Base-by-base conservation (phyloP, 2,797 vertebrate genomes). In the Coranthus polyacanthus region DNA sequence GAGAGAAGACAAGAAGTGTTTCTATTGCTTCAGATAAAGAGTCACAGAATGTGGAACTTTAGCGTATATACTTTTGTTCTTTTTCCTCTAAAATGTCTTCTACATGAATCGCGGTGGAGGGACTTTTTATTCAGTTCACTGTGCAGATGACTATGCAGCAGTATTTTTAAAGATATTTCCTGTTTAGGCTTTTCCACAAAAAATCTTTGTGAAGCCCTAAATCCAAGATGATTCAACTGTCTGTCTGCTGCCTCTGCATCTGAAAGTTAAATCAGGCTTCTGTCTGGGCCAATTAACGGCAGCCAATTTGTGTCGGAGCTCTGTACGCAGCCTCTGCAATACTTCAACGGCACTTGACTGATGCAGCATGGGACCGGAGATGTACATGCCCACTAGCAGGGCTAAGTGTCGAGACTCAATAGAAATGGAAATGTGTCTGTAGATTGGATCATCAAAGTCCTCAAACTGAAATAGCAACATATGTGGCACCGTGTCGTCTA, bases 211-310 rank as follows among this genome's bases (percentile, higher is more conserved):
- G 22, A 24, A 6, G 22, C 22, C 26, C 8, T 29, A 29, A 29
- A 12, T n/a, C 49, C 20, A 9, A 39, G 57, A 53, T 70, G 47
- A 41, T 29, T 29, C 29, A 8, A 13, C 5, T 13, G 15, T 15
- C 12, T 39, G 37, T 13, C 37, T 13, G 12, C 26, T 39, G 12
- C 4, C 4, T 13, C 12, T 39, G 12, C 15, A 39, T 12, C 37
- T 39, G 37, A 39, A 32, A 68, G 37, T 12, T 55, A 47, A 66
- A 54, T 72, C 43, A 46, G 47, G 20, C 60, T 39, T 29, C 20
- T 50, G 32, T 65, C 26, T 36, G n/a, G 49, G 43, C 22, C 42
- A 29, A 55, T 53, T 67, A 41, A 44, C 51, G 36, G 18, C 20
- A 53, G 41, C 22, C 16, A 20, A 42, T 17, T 49, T 51, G 9